Percentiles rank a stretch among this genome's conserved stretches.
phyloP scores from a whole-genome alignment of 2,888 invertebrate genomes.

The Dorcus parallelipipedus region DNA sequence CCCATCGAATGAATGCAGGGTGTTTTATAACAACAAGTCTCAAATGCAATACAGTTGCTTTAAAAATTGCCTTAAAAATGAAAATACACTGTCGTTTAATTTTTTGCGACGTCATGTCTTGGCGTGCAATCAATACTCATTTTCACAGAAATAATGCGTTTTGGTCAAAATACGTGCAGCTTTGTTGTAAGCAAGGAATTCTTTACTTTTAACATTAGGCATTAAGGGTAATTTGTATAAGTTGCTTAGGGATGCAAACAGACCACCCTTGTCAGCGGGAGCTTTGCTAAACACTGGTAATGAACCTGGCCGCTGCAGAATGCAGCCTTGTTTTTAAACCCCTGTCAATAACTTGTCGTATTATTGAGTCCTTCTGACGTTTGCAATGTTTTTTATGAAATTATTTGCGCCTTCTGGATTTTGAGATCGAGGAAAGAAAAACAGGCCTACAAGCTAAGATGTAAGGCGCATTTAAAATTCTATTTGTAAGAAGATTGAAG shows the following conservation, averaged over 20 bases:
- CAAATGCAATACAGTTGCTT: background rate
- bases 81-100: no score
- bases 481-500: no score
- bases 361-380: slow-evolving; percentile 1
- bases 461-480: no score
- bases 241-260: slow-evolving; percentile 38
- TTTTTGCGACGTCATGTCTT: no score
- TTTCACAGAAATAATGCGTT: background rate
- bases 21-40: background rate
- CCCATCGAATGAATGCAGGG: background rate
- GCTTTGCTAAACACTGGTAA: slow-evolving; percentile 33
- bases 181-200: background rate
- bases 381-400: no score
- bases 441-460: no score
- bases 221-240: slow-evolving; percentile 35
- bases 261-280: slow-evolving; percentile 42
- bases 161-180: background rate
- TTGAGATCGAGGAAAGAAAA: no score
- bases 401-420: no score
- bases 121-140: no score
- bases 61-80: no score
- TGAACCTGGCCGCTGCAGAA: slow-evolving; percentile 30
- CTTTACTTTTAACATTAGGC: slow-evolving; percentile 20
- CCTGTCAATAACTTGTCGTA: slow-evolving; percentile 17
- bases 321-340: slow-evolving; percentile 17